Base-by-base conservation (phyloP, 2,888 invertebrate genomes). In the Plagiodera versicolora region DNA sequence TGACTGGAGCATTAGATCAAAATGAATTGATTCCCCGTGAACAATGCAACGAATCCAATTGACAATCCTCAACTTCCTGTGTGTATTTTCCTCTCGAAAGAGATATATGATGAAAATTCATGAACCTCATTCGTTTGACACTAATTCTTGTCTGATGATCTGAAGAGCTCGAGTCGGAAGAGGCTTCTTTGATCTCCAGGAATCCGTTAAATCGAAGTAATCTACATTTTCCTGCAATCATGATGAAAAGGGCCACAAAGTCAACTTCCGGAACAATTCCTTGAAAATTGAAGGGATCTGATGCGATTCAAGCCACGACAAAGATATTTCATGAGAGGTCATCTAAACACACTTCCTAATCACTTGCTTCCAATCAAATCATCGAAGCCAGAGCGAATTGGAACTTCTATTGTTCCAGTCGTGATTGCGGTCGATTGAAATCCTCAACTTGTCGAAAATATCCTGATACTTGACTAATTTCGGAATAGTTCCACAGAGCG, bases 351-450 rank as follows among this genome's bases (percentile, higher is more conserved):
- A 58, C 19, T 52, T 52, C 52, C 45, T 46, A 11, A 10, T 52
- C 58, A 52, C 51, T 58, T 52, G 51, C 30, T 51, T 51, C 19
- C 39, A 52, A 52, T 52, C 52, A 52, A 39, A 19, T 20, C 52
- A 20, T 18, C 6, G 14, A 35, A 20, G 16, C n/a, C 35, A 19
- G 11, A 52, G 52, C 19, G 19, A 35, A 52, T 52, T 52, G 39
- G 18, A 52, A 35, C 52, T 18, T 35, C 39, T 35, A 51, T 30
- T 39, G 10, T 52, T 19, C 3, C n/a, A 8, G 39, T n/a, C 6
- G 32, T 32, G 32, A 32, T 32, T 32, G 32, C 32, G 32, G 11
- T 32, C 2, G 11, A 32, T 32, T 32, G 32, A 32, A 32, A 32
- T 32, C 11, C 32, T 9, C 11, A 32, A 9, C 32, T 32, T 11